Base-by-base conservation (phyloP, 64 coral and sea anemone genomes). In the Montipora cactus region DNA sequence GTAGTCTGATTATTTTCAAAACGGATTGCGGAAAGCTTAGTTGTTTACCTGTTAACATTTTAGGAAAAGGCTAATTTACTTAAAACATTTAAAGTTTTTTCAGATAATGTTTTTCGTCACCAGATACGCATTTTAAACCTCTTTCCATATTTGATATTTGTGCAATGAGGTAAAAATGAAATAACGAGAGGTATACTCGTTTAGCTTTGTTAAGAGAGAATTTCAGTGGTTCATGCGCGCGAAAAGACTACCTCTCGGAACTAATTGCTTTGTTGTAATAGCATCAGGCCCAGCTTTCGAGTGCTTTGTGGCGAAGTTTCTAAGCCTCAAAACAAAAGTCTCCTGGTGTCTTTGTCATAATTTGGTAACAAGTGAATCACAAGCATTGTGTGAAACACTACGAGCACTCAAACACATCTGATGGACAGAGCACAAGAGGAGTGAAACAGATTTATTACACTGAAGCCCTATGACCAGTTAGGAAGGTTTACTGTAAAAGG, bases 231-330 rank as follows among this genome's bases (percentile, higher is more conserved):
- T 48, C 46, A 47, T 84, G 44, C 18, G 58, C 14, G 15, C 53
- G 47, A 84, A 77, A 84, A 84, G 44, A 47, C 81, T 59, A 61
- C 81, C 81, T 84, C 81, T 67, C 61, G 45, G 81, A 47, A 84
- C 59, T 58, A 21, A 59, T 84, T 64, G 44, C 61, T 44, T 84
- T 84, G 81, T 84, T 84, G 37, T n/a, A 21, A 47, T 37, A 67
- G 67, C 81, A 68, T 84, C 81, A 58, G 81, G 81, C 67, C 62
- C 59, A 84, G 15, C 44, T 77, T 84, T 19, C 37, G 81, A 67
- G 81, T 61, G 66, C 62, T 69, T 84, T 84, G 59, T 68, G 44
- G 44, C 62, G 28, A 84, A 70, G 81, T 44, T 84, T 66, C 81
- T 69, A 47, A 68, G 44, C 25, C 15, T 46, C 16, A 44, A 84